A percentile compares a stretch with the other conserved stretches of the same genome.
Evolutionary conservation across 1,140 invertebrate genomes (phyloP).

Genomic region (Lasioglossum baleicum): DNA sequence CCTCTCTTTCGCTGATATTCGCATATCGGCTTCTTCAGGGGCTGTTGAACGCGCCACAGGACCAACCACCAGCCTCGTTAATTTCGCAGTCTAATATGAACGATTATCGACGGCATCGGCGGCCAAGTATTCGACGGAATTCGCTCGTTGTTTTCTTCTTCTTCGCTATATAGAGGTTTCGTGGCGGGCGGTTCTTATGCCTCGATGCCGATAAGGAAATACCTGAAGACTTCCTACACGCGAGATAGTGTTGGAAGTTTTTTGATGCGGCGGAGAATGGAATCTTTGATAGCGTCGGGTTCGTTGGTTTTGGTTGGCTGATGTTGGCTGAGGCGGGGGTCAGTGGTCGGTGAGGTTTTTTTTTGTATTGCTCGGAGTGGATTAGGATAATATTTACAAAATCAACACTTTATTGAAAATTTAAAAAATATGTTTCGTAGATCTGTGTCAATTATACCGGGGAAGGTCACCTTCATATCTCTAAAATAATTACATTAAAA

Average conservation of each 20-base stretch:
- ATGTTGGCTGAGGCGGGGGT: too few species aligned
- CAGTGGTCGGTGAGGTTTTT: too few species aligned
- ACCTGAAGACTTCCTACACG: background rate
- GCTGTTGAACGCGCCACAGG: background rate
- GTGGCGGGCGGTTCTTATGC: background rate
- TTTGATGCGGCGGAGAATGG: background rate
- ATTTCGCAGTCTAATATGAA: slow-evolving; percentile 11
- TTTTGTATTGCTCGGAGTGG: too few species aligned
- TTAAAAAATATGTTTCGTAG: too few species aligned
- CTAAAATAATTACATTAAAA: too few species aligned
- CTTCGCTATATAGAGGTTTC: too few species aligned
- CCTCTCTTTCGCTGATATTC: background rate
- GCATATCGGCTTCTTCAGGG: slow-evolving; percentile 65
- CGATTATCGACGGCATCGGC: background rate
- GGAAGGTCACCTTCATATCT: too few species aligned
- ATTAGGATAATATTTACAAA: too few species aligned
- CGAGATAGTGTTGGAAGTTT: too few species aligned
- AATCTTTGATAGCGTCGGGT: background rate
- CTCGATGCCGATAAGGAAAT: background rate
- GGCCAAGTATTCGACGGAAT: background rate
- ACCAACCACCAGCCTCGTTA: slow-evolving; percentile 10
- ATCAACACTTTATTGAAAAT: too few species aligned
- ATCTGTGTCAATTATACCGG: too few species aligned
- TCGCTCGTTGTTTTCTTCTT: background rate
- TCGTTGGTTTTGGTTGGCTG: too few species aligned